Evolutionary conservation across 1,140 invertebrate genomes (phyloP).

Genomic region (Pollicipes pollicipes): DNA sequence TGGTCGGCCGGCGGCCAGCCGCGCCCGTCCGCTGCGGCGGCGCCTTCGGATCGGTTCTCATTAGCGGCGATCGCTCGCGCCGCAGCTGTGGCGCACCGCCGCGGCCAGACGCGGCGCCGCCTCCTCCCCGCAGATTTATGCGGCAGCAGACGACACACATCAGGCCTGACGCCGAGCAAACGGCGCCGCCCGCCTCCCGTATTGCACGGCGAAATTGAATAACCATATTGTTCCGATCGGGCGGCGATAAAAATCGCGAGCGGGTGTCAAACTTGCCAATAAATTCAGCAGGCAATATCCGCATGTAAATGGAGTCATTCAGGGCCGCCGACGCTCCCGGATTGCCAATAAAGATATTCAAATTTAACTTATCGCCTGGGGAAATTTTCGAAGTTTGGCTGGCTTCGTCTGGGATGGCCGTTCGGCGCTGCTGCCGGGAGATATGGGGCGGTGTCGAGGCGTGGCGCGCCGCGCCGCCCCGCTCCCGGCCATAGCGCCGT

Average conservation of each 20-base stretch:
- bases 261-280: slow-evolving; percentile 1
- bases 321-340: neutral
- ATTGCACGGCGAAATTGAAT: neutral
- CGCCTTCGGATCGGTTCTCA: neutral
- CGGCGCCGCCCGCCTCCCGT: neutral
- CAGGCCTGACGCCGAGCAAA: neutral
- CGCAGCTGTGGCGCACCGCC: no score
- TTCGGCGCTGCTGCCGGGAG: no score
- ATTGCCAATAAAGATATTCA: slow-evolving; percentile 2
- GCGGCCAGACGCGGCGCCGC: no score
- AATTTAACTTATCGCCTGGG: neutral
- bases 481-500: no score
- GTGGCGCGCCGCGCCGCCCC: no score
- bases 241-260: neutral
- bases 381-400: neutral
- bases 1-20: neutral
- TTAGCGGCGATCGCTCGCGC: neutral
- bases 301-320: slow-evolving; percentile 1
- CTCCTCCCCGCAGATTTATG: neutral
- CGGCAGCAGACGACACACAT: neutral
- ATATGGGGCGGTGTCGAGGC: no score
- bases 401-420: neutral
- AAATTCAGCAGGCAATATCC: neutral
- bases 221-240: slow-evolving; percentile 1
- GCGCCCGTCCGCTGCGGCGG: no score